phyloP scores from a whole-genome alignment of 53 echinoderm and acorn worm genomes.

The Echinometra lucunter region DNA sequence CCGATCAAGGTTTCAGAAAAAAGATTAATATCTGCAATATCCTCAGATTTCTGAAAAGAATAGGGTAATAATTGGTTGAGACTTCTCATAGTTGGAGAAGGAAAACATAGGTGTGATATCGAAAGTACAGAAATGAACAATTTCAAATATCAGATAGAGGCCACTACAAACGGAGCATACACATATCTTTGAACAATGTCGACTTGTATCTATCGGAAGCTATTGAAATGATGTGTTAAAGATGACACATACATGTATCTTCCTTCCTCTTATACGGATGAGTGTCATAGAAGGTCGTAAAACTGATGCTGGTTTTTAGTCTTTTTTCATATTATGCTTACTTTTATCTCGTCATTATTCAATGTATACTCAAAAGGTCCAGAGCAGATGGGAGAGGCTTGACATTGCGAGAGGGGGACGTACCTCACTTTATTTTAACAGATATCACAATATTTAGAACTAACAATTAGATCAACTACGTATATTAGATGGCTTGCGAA shows the following conservation, averaged over 20 bases:
- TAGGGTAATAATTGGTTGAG: background rate
- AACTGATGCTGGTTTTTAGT: background rate
- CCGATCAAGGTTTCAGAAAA: background rate
- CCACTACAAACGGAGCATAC: background rate
- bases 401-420: too few species aligned
- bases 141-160: background rate
- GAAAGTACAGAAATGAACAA: background rate
- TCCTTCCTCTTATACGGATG: background rate
- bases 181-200: background rate
- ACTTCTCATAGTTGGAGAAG: background rate
- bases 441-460: too few species aligned
- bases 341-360: too few species aligned
- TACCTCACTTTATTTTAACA: too few species aligned
- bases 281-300: background rate
- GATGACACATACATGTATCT: constrained; percentile 7
- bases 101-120: background rate
- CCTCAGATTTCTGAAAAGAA: background rate
- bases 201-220: background rate
- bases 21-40: background rate
- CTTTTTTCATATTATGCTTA: background rate
- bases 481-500: too few species aligned
- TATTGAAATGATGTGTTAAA: background rate
- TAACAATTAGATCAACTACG: too few species aligned
- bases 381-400: too few species aligned
- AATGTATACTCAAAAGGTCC: too few species aligned